Evolutionary conservation across 2,113 vertebrate genomes (phyloP).

Genomic region (Actenoides lindsayi): DNA sequence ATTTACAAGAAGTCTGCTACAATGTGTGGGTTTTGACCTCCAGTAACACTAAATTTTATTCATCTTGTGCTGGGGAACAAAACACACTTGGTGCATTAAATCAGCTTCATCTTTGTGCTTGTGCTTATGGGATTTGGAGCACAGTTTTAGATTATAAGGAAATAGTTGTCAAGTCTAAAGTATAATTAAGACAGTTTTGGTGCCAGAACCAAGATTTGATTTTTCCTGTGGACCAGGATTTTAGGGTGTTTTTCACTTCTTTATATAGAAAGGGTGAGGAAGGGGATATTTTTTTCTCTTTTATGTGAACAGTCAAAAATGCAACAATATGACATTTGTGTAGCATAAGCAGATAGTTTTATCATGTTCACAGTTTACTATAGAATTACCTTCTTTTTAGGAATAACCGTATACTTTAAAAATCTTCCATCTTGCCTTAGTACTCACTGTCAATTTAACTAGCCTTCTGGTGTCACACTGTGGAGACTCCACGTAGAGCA

Average conservation of each 20-base stretch:
- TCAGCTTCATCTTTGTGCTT: constrained; percentile 69
- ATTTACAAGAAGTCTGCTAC: constrained; percentile 76
- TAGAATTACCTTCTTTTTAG: background rate
- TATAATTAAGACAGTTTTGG: constrained; percentile 65
- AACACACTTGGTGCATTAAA: constrained; percentile 67
- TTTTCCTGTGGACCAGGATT: constrained; percentile 43
- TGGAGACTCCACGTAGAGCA: background rate
- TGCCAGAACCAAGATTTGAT: constrained; percentile 38
- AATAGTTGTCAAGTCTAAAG: constrained; percentile 67
- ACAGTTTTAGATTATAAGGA: constrained; percentile 66
- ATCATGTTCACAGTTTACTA: background rate
- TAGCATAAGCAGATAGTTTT: background rate
- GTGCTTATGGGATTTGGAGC: constrained; percentile 61
- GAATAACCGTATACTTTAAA: background rate
- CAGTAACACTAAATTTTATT: constrained; percentile 74
- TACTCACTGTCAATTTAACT: background rate
- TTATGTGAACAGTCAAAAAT: constrained; percentile 5
- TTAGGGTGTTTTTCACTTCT: background rate
- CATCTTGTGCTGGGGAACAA: constrained; percentile 53
- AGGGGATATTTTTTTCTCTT: background rate
- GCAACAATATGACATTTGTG: background rate
- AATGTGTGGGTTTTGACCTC: constrained; percentile 74
- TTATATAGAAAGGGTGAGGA: background rate
- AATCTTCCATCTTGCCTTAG: background rate
- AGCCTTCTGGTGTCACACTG: background rate